A percentile compares a stretch with the other conserved stretches of the same genome.
Conservation (phyloP, 1,140 invertebrate species). For the Drosophila pseudoananassae region DNA sequence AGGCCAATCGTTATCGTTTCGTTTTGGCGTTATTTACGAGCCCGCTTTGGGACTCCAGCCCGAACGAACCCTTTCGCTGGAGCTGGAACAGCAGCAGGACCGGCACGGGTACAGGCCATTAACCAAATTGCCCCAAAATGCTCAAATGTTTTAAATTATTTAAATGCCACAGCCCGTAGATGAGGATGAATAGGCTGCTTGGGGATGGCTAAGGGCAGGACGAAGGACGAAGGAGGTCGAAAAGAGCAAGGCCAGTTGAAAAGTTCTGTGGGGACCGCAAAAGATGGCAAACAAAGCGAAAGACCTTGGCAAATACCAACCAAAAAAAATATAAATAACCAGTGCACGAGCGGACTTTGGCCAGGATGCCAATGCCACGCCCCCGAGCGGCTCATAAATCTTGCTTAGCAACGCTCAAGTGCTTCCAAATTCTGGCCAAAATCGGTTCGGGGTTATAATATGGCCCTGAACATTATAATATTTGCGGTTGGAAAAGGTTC, state of each 20-base stretch:
- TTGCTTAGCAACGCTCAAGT: conserved; percentile 70
- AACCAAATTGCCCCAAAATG: conserved; percentile 77
- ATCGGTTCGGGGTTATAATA: conserved; percentile 6
- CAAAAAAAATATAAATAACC: conserved; percentile 46
- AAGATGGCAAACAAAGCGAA: conserved; percentile 58
- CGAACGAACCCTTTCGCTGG: conserved; percentile 49
- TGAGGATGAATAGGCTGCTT: conserved; percentile 10
- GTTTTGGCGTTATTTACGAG: conserved; percentile 63
- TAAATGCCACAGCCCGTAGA: conserved; percentile 55
- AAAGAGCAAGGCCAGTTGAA: conserved; percentile 47
- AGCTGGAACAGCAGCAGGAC: neutral
- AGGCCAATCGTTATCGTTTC: conserved; percentile 31
- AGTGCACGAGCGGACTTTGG: conserved; percentile 14
- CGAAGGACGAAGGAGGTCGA: neutral
- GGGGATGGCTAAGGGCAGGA: neutral
- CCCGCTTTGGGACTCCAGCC: conserved; percentile 25
- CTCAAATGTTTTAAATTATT: conserved; percentile 75
- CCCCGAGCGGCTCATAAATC: conserved; percentile 68
- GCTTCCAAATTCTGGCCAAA: conserved; percentile 42
- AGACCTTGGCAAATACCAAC: conserved; percentile 57
- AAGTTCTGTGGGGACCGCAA: conserved; percentile 40
- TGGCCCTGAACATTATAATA: conserved; percentile 45
- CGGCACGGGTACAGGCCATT: conserved; percentile 57
- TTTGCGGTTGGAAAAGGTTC: conserved; percentile 61
- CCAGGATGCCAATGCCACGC: conserved; percentile 53